Base-by-base conservation (phyloP, 2,888 invertebrate species). In the Neoitamus cyanurus region DNA sequence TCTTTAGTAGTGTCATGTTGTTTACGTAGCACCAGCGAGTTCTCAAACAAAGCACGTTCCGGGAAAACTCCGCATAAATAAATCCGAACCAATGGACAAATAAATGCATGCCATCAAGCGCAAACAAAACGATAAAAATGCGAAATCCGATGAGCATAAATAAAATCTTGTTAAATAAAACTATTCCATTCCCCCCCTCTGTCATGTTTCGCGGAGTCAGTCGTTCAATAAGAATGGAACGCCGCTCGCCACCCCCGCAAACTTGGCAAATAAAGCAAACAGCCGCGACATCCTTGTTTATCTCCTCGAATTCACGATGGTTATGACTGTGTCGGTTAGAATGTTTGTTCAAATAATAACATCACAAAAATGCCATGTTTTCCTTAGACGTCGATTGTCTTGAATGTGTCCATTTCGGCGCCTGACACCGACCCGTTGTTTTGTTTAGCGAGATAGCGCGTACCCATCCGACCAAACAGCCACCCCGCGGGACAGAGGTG, bases 301-400 rank as follows among this genome's bases (percentile, higher is more conserved):
- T 83, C 69, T 83, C 58, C 75, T 83, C 75, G 68, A 83, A 83
- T 85, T 75, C 75, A 85, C n/a, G 58, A 73, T 80, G 34, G 30
- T 80, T 80, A 34, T 80, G 15, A 9, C 68, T 68, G 20, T 20
- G 80, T 58, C 36, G 30, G 68, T 28, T 31, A 80, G 68, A 15
- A 15, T 80, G 82, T 82, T 82, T 69, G 31, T 75, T 75, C 37
- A 75, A 75, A 75, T 11, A 78, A 78, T 78, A 78, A n/a, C n/a
- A n/a, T 78, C 78, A 30, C 46, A 13, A 30, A 25, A 58, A 7
- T 15, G 25, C 15, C 68, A 20, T 69, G 69, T 68, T 31, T 37
- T 36, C 36, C 30, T 36, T 25, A 42, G 69, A 69, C 69, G 82
- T 82, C 69, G 37, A 82, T 82, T 82, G 68, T 69, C 37, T 82